These are phyloP conservation scores for Gadus macrocephalus DNA, from an alignment of 2,113 vertebrate species.

Conservation along the genomic window DNA sequence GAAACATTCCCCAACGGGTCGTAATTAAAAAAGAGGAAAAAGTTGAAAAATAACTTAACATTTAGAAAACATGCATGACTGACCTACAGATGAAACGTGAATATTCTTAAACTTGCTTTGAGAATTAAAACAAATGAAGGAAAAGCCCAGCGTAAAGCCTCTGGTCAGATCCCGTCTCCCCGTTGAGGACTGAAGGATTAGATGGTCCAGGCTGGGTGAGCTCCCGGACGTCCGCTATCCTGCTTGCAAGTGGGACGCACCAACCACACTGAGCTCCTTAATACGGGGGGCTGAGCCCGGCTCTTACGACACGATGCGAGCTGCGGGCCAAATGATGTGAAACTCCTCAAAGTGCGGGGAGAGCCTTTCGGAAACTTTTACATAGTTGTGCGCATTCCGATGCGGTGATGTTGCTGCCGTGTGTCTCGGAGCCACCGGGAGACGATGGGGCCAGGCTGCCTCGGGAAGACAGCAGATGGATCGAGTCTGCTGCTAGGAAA, in stretches of 20 bases:
- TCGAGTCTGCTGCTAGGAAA: background rate
- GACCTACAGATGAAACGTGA: slow-evolving; percentile 23
- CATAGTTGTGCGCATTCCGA: slow-evolving; percentile 80
- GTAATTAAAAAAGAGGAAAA: background rate
- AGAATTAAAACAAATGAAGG: background rate
- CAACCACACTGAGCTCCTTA: slow-evolving; percentile 85
- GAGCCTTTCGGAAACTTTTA: slow-evolving; percentile 78
- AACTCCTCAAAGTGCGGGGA: slow-evolving; percentile 43
- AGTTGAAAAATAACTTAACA: background rate
- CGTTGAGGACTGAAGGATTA: too few species aligned
- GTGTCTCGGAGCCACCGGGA: background rate
- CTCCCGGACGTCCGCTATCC: slow-evolving; percentile 36
- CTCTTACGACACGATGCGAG: slow-evolving; percentile 82
- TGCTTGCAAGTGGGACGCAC: slow-evolving; percentile 82
- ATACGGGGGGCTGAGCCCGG: slow-evolving; percentile 88
- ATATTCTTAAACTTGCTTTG: slow-evolving; percentile 1
- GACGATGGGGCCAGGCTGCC: background rate
- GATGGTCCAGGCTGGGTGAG: slow-evolving; percentile 14
- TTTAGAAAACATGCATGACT: slow-evolving; percentile 30
- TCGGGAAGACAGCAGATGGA: background rate
- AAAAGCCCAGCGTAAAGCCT: background rate
- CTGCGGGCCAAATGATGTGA: slow-evolving; percentile 79
- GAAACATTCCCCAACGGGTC: background rate
- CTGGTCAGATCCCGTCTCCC: too few species aligned
- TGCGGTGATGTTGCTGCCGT: slow-evolving; percentile 71